Percentiles rank a stretch among this genome's conserved stretches.
phyloP scores from a whole-genome alignment of 2,797 vertebrate genomes.

The Carcharodon carcharias region DNA sequence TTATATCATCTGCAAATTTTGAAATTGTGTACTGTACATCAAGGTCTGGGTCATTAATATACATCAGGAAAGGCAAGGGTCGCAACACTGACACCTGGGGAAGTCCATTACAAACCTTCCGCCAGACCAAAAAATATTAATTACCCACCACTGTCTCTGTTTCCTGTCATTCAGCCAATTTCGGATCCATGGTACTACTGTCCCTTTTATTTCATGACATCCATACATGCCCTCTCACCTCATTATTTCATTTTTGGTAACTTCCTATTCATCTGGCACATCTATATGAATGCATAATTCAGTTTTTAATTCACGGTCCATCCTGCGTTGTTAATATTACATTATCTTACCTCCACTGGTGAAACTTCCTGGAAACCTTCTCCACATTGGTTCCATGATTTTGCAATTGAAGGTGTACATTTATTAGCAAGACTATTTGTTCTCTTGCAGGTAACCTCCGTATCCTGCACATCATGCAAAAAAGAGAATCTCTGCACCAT shows the following conservation, averaged over 20 bases:
- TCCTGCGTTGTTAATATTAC: not conserved
- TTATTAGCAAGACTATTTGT: conserved; percentile 44
- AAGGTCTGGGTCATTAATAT: too few species aligned
- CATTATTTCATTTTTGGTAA: not conserved
- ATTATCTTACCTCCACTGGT: conserved; percentile 47
- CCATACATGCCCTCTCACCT: not conserved
- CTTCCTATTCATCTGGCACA: not conserved
- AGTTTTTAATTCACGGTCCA: not conserved
- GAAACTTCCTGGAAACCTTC: conserved; percentile 66
- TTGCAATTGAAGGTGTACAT: conserved; percentile 53
- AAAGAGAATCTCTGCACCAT: conserved; percentile 57
- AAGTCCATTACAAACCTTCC: too few species aligned
- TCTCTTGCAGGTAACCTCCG: conserved; percentile 44
- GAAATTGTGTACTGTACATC: too few species aligned
- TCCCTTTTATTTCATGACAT: too few species aligned
- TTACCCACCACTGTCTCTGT: too few species aligned
- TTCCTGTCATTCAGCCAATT: too few species aligned
- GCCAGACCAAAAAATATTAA: too few species aligned
- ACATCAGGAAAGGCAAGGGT: too few species aligned
- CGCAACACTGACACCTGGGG: too few species aligned
- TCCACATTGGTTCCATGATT: conserved; percentile 71
- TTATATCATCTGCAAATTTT: too few species aligned
- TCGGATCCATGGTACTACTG: too few species aligned
- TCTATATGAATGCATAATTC: not conserved
- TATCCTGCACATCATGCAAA: conserved; percentile 62